A percentile compares a stretch with the other conserved stretches of the same genome.
phyloP scores from a whole-genome alignment of 2,888 invertebrate species.

The Masnerella sp. region DNA sequence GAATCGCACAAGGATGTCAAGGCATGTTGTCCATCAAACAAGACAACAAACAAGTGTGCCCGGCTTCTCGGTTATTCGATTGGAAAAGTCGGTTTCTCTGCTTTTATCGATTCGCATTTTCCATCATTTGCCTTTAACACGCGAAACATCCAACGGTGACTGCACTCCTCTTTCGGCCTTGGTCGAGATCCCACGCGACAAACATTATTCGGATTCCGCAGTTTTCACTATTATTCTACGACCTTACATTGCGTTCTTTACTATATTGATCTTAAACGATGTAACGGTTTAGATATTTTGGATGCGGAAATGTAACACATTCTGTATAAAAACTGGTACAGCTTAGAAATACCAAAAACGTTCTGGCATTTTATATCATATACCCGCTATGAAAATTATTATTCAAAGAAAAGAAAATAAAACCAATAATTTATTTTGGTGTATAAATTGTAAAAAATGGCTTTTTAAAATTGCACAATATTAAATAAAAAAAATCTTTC shows the following conservation, averaged over 20 bases:
- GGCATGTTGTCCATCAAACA: conserved; percentile 11
- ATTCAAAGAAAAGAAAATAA: no score
- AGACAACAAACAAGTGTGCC: neutral
- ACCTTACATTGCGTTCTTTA: conserved; percentile 48
- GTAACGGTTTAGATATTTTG: conserved; percentile 28
- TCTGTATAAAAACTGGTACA: no score
- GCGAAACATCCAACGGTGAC: conserved; percentile 41
- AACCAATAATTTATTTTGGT: no score
- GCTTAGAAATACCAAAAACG: no score
- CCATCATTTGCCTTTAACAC: conserved; percentile 34
- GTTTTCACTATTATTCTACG: conserved; percentile 38
- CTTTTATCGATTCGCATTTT: conserved; percentile 32
- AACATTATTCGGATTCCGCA: conserved; percentile 67
- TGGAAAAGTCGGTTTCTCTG: conserved; percentile 41
- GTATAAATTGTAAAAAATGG: no score
- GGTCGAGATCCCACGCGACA: conserved; percentile 70
- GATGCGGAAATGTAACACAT: neutral
- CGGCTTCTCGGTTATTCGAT: conserved; percentile 30
- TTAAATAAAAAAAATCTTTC: no score
- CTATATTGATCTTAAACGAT: conserved; percentile 46
- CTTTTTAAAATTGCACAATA: no score
- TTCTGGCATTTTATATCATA: no score
- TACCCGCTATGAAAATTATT: no score
- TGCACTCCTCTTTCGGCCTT: conserved; percentile 63
- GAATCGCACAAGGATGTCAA: conserved; percentile 41